Base-by-base conservation (phyloP, 92 coral and sea anemone genomes). In the Phenganax stokvisi region DNA sequence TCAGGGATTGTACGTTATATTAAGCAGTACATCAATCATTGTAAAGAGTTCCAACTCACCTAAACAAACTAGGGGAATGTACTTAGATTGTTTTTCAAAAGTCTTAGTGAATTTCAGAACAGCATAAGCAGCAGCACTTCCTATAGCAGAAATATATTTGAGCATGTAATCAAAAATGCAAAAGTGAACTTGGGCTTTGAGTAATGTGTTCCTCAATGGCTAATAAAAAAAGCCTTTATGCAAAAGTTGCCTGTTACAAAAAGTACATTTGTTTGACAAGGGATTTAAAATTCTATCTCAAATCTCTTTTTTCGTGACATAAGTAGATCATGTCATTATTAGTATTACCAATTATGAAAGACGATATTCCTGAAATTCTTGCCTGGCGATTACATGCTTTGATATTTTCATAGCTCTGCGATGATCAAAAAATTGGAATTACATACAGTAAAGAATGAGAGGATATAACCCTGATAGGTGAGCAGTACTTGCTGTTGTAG, bases 381-480 rank as follows among this genome's bases (percentile, higher is more conserved):
- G 83, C 72, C 65, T 79, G 83, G 8, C 74, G 54, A 53, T 79
- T 63, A 53, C 83, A 62, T 64, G 83, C 74, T 53, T 79, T 79
- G 6, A 79, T 79, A 20, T 79, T 73, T 65, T 65, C 59, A 79
- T 59, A 79, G 17, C 28, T 73, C 83, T 79, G 17, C 59, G 54
- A 2, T 16, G 59, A 54, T 29, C 59, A 52, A 30, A 8, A 73
- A 12, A 2, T 37, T 37, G 47, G 47, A 37, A 37, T 37, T 37
- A 37, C 47, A 37, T 37, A 37, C 47, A 37, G 47, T 37, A 37
- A 37, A 37, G 47, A 37, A 37, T 2, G 47, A 37, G 5, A 1
- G 47, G 47, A 37, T 37, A 5, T 37, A 37, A 5, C 47, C 47
- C 5, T 2, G 47, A 37, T 2, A 37, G 47, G 47, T 37, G 5